Evolutionary conservation across 2,797 vertebrate genomes (phyloP).

Genomic region (Agapornis canus): DNA sequence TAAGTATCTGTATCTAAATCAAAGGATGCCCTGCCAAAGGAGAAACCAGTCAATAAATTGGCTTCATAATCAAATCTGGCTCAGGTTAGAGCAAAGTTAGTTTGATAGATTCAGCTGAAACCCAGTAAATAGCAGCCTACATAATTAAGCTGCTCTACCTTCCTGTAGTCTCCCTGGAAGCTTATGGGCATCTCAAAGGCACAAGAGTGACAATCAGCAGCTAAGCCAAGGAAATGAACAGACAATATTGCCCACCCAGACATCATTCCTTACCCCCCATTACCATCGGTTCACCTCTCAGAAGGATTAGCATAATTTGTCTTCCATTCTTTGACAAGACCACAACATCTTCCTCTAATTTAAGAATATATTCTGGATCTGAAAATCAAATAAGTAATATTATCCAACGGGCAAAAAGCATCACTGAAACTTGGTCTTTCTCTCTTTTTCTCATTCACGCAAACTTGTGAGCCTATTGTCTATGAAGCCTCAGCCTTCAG

Average conservation of each 20-base stretch:
- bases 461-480: conserved; percentile 38
- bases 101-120: conserved; percentile 76
- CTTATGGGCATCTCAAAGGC: conserved; percentile 70
- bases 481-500: not conserved
- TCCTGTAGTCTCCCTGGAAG: conserved; percentile 63
- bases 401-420: conserved; percentile 26
- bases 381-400: conserved; percentile 51
- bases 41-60: conserved; percentile 77
- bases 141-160: conserved; percentile 78
- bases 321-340: conserved; percentile 12
- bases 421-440: conserved; percentile 6
- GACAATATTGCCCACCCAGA: conserved; percentile 63
- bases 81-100: conserved; percentile 79
- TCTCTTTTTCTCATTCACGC: conserved; percentile 37
- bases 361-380: conserved; percentile 11
- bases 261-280: conserved; percentile 43
- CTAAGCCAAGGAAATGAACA: conserved; percentile 66
- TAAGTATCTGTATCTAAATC: conserved; percentile 71
- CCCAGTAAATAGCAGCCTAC: conserved; percentile 75
- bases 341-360: conserved; percentile 23
- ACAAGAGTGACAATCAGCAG: conserved; percentile 66
- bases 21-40: conserved; percentile 70
- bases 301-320: conserved; percentile 49
- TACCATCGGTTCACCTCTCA: conserved; percentile 21
- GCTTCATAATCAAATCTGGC: conserved; percentile 78